A percentile compares a stretch with the other conserved stretches of the same genome.
Conservation (phyloP, 1,140 invertebrate genomes). For the Lepidurus apus region DNA sequence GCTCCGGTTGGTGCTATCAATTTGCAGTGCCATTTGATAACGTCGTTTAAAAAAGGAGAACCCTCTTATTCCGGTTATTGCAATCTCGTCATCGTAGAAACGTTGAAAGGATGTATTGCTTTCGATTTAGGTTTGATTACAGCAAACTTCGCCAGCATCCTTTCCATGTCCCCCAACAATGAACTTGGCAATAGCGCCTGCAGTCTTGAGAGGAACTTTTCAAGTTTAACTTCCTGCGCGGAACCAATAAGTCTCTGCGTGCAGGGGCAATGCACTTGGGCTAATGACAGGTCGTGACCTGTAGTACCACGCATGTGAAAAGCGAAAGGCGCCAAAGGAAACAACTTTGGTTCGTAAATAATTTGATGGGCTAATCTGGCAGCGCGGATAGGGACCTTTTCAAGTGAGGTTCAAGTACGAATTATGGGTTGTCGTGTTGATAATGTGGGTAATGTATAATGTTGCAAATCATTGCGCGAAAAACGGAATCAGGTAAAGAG, state of each 20-base stretch:
- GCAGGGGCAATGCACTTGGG: not conserved
- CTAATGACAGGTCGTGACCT: slow-evolving; percentile 4
- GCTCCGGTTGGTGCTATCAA: too few species aligned
- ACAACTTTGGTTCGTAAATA: not conserved
- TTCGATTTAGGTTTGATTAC: not conserved
- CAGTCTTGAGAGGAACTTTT: not conserved
- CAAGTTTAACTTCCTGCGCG: not conserved
- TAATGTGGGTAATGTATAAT: too few species aligned
- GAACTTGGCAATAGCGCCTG: not conserved
- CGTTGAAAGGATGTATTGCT: not conserved
- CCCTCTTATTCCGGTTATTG: not conserved
- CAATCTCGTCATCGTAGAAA: not conserved
- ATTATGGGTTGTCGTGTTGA: too few species aligned
- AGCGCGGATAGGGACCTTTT: not conserved
- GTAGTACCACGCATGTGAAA: not conserved
- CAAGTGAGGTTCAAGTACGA: too few species aligned
- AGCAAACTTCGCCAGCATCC: not conserved
- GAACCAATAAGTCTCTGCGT: not conserved
- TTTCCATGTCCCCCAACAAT: not conserved
- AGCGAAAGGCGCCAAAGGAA: not conserved
- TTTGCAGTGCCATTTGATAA: not conserved
- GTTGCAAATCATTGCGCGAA: too few species aligned
- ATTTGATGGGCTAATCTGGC: not conserved
- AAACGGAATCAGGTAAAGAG: too few species aligned
- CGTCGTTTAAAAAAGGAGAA: not conserved